phyloP scores from a whole-genome alignment of 2,888 invertebrate genomes.

The Abrostola tripartita region DNA sequence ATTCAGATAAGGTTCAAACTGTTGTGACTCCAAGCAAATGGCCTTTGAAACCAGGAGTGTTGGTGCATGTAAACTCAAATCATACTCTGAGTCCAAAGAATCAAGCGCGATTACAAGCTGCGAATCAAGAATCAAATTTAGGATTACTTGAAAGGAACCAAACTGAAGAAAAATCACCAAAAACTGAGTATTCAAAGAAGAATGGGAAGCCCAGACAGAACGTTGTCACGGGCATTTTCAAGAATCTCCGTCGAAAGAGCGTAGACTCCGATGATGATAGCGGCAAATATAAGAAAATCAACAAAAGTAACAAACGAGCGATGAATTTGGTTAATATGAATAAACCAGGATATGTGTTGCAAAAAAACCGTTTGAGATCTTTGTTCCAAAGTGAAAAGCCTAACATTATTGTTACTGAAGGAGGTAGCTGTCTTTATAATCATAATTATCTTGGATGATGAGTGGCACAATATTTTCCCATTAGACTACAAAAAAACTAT shows the following conservation, averaged over 20 bases:
- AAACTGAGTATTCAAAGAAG: constrained; percentile 79
- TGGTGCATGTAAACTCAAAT: constrained; percentile 95
- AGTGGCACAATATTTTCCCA: constrained; percentile 43
- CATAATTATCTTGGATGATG: constrained; percentile 32
- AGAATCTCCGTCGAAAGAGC: constrained; percentile 76
- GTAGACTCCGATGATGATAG: constrained; percentile 83
- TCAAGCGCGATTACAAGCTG: constrained; percentile 75
- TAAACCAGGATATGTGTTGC: constrained; percentile 75
- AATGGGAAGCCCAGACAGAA: constrained; percentile 78
- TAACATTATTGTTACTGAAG: constrained; percentile 86
- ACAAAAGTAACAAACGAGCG: constrained; percentile 83
- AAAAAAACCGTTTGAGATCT: constrained; percentile 78
- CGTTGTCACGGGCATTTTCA: constrained; percentile 77
- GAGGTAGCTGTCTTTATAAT: constrained; percentile 76
- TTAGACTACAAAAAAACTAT: not conserved
- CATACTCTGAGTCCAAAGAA: constrained; percentile 90
- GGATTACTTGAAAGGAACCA: constrained; percentile 81
- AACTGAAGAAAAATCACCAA: constrained; percentile 61
- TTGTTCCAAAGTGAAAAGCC: constrained; percentile 84
- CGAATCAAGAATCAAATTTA: constrained; percentile 71
- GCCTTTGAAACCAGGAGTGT: constrained; percentile 96
- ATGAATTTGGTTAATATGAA: constrained; percentile 78
- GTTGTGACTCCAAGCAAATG: constrained; percentile 91
- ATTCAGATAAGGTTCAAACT: constrained; percentile 71
- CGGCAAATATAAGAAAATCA: constrained; percentile 84